A percentile compares a stretch with the other conserved stretches of the same genome.
These are phyloP conservation scores for Drosophila recens DNA, from an alignment of 2,888 invertebrate species.

Conservation along the genomic window DNA sequence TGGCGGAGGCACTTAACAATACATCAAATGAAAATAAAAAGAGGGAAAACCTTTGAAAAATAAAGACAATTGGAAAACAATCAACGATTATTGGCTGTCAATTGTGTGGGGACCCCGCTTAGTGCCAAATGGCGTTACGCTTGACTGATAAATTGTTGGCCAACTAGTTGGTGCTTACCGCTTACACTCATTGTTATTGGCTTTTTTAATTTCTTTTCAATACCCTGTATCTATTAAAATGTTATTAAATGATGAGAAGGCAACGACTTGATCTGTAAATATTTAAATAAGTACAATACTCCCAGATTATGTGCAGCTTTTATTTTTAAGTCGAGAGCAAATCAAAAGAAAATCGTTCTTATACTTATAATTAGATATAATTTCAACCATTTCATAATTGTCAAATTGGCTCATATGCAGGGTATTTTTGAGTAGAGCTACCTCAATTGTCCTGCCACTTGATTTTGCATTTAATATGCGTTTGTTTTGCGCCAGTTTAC, in stretches of 20 bases:
- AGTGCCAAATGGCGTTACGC: slow-evolving; percentile 77
- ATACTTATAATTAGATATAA: not conserved
- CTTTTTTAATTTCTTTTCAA: not conserved
- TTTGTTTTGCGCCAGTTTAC: slow-evolving; percentile 65
- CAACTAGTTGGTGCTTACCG: slow-evolving; percentile 18
- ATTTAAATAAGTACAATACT: not conserved
- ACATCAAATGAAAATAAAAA: slow-evolving; percentile 20
- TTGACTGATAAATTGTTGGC: slow-evolving; percentile 69
- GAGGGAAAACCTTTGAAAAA: slow-evolving; percentile 8
- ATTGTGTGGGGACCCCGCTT: slow-evolving; percentile 62
- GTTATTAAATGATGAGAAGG: not conserved
- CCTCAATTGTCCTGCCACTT: slow-evolving; percentile 6
- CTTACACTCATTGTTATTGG: slow-evolving; percentile 10
- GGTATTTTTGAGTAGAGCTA: not conserved
- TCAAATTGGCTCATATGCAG: not conserved
- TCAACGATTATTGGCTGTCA: slow-evolving; percentile 70
- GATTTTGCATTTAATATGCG: slow-evolving; percentile 34
- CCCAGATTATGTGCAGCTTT: no score
- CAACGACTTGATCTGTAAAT: not conserved
- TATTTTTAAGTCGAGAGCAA: not conserved
- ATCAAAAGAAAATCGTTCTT: not conserved
- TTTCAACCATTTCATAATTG: not conserved
- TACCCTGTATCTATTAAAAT: not conserved
- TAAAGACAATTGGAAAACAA: slow-evolving; percentile 58
- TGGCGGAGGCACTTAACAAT: slow-evolving; percentile 26